Evolutionary conservation across 2,888 invertebrate species (phyloP).

Genomic region (Spodoptera exigua): DNA sequence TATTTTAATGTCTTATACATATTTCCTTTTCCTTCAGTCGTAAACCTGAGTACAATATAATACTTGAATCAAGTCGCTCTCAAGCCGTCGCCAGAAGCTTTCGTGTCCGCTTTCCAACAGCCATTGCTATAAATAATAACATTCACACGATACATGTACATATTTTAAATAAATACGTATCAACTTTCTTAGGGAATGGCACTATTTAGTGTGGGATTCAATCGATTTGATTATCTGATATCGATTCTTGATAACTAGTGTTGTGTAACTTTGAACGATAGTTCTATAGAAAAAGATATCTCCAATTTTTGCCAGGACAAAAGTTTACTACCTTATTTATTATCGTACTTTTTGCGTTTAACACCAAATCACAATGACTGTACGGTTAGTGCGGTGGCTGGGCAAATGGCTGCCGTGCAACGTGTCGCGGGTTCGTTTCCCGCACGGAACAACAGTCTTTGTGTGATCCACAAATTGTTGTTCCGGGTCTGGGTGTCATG

Average conservation of each 20-base stretch:
- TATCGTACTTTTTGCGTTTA: too few species aligned
- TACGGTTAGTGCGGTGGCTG: too few species aligned
- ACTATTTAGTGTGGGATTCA: conserved; percentile 26
- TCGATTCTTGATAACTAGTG: conserved; percentile 21
- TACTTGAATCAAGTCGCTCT: conserved; percentile 26
- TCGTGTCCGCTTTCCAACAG: conserved; percentile 71
- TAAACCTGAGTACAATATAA: conserved; percentile 37
- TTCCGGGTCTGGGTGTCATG: too few species aligned
- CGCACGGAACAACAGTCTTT: too few species aligned
- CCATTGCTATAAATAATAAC: conserved; percentile 77
- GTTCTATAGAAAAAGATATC: too few species aligned
- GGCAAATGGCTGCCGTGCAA: too few species aligned
- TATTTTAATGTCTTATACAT: conserved; percentile 1
- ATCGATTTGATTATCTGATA: conserved; percentile 18
- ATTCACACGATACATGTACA: conserved; percentile 71
- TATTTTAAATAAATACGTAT: conserved; percentile 73
- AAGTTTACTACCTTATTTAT: too few species aligned
- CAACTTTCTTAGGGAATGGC: conserved; percentile 68
- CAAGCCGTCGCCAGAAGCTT: conserved; percentile 55
- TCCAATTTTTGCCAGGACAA: too few species aligned
- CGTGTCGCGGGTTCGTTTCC: too few species aligned
- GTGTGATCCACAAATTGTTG: too few species aligned
- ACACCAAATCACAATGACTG: too few species aligned
- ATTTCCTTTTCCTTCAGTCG: conserved; percentile 26
- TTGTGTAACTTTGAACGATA: background rate